These are phyloP conservation scores for Mystacides longicornis DNA, from an alignment of 2,888 invertebrate genomes.

Conservation along the genomic window DNA sequence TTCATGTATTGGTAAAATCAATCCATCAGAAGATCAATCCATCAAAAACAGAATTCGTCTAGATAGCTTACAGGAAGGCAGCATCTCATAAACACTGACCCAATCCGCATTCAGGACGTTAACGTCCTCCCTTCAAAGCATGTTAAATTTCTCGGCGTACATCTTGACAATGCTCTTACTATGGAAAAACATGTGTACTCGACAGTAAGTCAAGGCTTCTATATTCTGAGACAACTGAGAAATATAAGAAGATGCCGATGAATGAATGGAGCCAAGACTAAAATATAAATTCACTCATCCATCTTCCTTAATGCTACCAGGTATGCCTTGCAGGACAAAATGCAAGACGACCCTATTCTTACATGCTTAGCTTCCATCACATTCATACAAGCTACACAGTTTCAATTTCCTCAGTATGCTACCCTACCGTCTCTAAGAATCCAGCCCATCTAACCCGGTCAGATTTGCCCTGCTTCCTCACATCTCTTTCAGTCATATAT, in stretches of 20 bases:
- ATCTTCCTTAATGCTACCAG: background rate
- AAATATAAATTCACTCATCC: background rate
- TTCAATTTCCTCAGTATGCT: background rate
- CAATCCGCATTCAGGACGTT: too few relatives aligned
- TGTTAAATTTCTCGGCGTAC: background rate
- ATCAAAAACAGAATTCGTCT: too few relatives aligned
- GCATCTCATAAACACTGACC: too few relatives aligned
- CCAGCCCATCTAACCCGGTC: background rate
- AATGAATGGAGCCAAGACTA: too few relatives aligned
- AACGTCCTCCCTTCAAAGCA: background rate
- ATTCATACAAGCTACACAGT: background rate
- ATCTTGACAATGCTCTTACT: background rate
- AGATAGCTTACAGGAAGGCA: too few relatives aligned
- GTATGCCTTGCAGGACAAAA: background rate
- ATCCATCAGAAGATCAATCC: too few relatives aligned
- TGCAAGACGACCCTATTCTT: background rate
- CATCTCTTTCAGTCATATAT: background rate
- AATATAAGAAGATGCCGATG: too few relatives aligned
- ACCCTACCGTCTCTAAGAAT: background rate
- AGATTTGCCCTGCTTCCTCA: background rate
- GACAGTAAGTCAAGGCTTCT: too few relatives aligned
- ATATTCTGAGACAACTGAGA: too few relatives aligned
- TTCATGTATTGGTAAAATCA: too few relatives aligned
- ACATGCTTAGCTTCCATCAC: background rate
- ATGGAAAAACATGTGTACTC: background rate